Evolutionary conservation across 2,888 invertebrate genomes (phyloP), one percentile per base, ranked within the genome.

Genomic region (Lepidochitona cinerea): DNA sequence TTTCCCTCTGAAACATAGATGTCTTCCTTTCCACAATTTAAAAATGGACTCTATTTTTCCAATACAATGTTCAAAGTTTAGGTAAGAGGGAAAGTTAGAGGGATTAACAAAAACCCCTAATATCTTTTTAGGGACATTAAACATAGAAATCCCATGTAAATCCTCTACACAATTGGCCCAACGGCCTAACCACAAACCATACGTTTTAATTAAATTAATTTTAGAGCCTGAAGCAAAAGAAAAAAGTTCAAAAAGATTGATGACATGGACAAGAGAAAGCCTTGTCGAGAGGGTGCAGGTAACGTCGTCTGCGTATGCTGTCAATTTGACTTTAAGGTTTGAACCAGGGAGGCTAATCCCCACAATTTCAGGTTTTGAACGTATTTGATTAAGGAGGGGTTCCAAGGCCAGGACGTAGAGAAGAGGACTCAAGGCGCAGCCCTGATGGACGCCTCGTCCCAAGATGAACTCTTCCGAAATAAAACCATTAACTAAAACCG

Each of bases 281-380:
- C 54, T 9, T 54, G 54, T n/a, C 14, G 54, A 7, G 7, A 54
- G 14, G 54, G 54, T 54, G 23, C 54, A 23, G n/a, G 54, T 18
- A 6, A 54, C 26, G 23, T 54, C 54, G 23, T 54, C 54, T n/a
- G 9, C 54, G 26, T n/a, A 54, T 7, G 54, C 54, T 18, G 54
- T n/a, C 7, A 54, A n/a, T 23, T 54, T 54, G 9, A n/a, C 26
- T 18, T 54, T 7, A n/a, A n/a, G 12, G 7, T 54, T 54, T 9
- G 9, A 54, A 23, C 54, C 54, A 18, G 54, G 12, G 7, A 74
- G n/a, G 18, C 72, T 70, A 53, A 76, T 37, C 54, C 77, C 75
- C 52, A 52, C n/a, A 29, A 75, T 54, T n/a, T 54, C n/a, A n/a
- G 12, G 14, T 26, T 9, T n/a, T n/a, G 54, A 54, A 54, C 54